Conservation (phyloP, 2,797 vertebrate genomes). For the Microcaecilia unicolor region DNA sequence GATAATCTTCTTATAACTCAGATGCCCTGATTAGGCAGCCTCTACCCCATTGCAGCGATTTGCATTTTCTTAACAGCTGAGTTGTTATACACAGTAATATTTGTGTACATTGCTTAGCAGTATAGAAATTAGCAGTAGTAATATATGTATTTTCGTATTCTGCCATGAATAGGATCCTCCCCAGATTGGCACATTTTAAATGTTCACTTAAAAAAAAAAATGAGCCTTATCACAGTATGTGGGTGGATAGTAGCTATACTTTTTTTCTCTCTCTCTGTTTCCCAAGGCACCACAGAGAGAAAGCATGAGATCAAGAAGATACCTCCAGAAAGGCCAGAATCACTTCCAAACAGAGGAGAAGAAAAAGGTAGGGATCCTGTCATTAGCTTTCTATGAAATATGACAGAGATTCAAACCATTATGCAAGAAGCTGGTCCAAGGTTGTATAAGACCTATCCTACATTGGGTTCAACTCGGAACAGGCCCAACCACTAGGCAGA, state of each 20-base stretch:
- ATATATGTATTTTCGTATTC: too few relatives aligned
- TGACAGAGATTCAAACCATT: background rate
- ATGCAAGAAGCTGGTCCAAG: too few relatives aligned
- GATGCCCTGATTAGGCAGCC: constrained; percentile 9
- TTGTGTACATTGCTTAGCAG: too few relatives aligned
- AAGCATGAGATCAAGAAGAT: constrained; percentile 83
- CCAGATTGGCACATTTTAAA: too few relatives aligned
- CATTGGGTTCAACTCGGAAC: too few relatives aligned
- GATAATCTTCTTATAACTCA: constrained; percentile 4
- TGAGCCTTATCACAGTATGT: background rate
- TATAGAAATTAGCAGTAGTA: too few relatives aligned
- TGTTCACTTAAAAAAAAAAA: background rate
- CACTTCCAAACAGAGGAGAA: constrained; percentile 80
- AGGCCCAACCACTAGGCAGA: too few relatives aligned
- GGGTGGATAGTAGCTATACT: background rate
- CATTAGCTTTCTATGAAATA: constrained; percentile 3
- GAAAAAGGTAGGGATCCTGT: constrained; percentile 88
- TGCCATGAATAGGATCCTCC: too few relatives aligned
- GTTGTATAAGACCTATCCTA: too few relatives aligned
- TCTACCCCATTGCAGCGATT: background rate
- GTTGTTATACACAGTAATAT: too few relatives aligned
- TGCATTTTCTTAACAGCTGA: too few relatives aligned
- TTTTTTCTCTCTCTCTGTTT: constrained; percentile 8
- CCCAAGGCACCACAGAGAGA: constrained; percentile 69
- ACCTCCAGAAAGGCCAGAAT: constrained; percentile 90